Base-by-base conservation (phyloP, 1,140 invertebrate genomes). In the Procambarus virginalis region DNA sequence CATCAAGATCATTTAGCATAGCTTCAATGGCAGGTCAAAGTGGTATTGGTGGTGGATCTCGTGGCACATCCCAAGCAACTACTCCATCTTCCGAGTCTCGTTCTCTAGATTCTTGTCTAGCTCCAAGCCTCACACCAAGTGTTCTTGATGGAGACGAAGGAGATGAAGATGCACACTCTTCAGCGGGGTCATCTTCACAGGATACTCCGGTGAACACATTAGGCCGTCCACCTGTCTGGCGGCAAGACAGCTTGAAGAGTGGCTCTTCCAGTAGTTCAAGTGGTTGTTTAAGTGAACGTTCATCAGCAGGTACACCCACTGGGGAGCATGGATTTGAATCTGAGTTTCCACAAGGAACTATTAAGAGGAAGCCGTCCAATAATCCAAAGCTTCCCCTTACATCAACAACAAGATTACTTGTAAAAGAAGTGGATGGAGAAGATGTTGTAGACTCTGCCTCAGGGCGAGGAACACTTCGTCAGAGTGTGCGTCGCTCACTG, bases 371-470 rank as follows among this genome's bases (percentile, higher is more conserved):
- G 93, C 97, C 97, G 20, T 97, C 97, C 9, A 90, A 83, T 34
- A 97, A 97, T 93, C 97, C 91, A 22, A 92, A 93, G 77, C 95
- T 98, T n/a, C 97, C 97, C 0, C 93, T 98, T 75, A 98, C 97
- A 10, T 97, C 97, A 86, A 98, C 97, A 93, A 98, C 97, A 1
- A 94, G 97, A n/a, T 97, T 97, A 92, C 94, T 97, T 64, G 92
- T 93, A 79, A 97, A 97, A 93, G 97, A 97, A 93, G 96, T 97
- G 89, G 96, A 96, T 0, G 96, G 97, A 95, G 2, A 94, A 94
- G 87, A 92, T 64, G 64, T 87, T 17, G 92, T 85, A 68, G 87
- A 91, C 85, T 81, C 91, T 17, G 91, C 82, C 34, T 73, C 55
- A 93, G 82, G 76, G 14, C 92, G 68, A 83, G 90, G 45, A 80